phyloP scores from a whole-genome alignment of 2,888 invertebrate species.

The Andricus curvator region DNA sequence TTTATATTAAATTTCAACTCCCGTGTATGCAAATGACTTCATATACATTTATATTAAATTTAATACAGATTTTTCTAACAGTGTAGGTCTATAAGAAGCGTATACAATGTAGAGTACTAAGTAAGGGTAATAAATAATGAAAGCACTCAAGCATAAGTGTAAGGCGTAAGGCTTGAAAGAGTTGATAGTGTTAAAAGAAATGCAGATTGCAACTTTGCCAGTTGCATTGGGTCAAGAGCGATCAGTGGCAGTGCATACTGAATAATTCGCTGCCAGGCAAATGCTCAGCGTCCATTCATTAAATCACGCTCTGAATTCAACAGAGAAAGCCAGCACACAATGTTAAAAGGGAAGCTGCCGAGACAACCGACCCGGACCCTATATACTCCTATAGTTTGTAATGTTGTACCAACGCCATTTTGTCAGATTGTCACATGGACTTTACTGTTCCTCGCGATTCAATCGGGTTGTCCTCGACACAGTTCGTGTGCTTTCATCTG shows the following conservation, averaged over 20 bases:
- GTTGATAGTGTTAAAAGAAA: conserved; percentile 6
- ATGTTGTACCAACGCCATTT: background rate
- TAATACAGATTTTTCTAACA: too few species aligned
- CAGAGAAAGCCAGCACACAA: conserved; percentile 35
- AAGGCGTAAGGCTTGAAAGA: background rate
- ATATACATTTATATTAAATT: too few species aligned
- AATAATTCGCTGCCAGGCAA: conserved; percentile 46
- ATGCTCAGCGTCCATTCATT: conserved; percentile 55
- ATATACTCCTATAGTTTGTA: background rate
- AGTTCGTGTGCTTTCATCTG: conserved; percentile 31
- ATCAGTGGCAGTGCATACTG: conserved; percentile 30
- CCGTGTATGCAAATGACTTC: too few species aligned
- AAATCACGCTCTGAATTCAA: conserved; percentile 57
- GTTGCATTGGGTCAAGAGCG: conserved; percentile 58
- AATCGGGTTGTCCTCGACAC: conserved; percentile 39
- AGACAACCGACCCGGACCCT: conserved; percentile 52
- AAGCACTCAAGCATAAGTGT: background rate
- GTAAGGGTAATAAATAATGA: too few species aligned
- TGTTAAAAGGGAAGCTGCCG: conserved; percentile 61
- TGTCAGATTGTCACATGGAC: background rate
- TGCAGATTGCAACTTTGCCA: background rate
- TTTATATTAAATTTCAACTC: too few species aligned
- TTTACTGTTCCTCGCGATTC: conserved; percentile 51
- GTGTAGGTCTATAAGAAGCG: background rate
- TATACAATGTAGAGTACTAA: too few species aligned